phyloP scores from a whole-genome alignment of 2,888 invertebrate species.

The Oscheius onirici region DNA sequence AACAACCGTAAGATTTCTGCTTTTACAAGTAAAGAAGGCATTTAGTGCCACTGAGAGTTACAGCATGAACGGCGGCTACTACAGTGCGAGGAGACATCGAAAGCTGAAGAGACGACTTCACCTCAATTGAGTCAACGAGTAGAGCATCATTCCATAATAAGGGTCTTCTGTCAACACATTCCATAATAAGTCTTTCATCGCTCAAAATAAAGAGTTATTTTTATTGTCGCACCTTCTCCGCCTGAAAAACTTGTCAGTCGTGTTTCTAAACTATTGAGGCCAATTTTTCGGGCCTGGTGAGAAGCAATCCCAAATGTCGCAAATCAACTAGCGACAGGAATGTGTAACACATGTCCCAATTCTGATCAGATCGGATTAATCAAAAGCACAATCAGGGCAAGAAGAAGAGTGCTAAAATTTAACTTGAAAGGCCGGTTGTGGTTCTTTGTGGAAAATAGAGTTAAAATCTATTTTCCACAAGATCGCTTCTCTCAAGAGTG shows the following conservation, averaged over 20 bases:
- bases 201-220: slow-evolving; percentile 3
- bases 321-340: slow-evolving; percentile 13
- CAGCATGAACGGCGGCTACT: slow-evolving; percentile 26
- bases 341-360: too few species aligned
- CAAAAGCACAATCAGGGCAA: too few species aligned
- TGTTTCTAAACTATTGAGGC: slow-evolving; percentile 7
- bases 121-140: slow-evolving; percentile 3
- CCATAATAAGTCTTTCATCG: neutral
- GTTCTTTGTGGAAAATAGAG: too few species aligned
- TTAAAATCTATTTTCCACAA: too few species aligned
- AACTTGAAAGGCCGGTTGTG: too few species aligned
- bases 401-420: too few species aligned
- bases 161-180: slow-evolving; percentile 3
- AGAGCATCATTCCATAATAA: slow-evolving; percentile 15
- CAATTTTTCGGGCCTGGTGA: slow-evolving; percentile 7
- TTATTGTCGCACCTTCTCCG: neutral
- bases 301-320: slow-evolving; percentile 16
- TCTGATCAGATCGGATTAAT: too few species aligned
- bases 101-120: slow-evolving; percentile 23
- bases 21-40: too few species aligned
- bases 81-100: slow-evolving; percentile 31
- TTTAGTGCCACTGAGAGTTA: neutral
- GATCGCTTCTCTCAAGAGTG: too few species aligned
- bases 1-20: neutral
- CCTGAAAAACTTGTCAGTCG: neutral